Evolutionary conservation across 2,113 vertebrate genomes (phyloP).

Genomic region (Chiloscyllium plagiosum): DNA sequence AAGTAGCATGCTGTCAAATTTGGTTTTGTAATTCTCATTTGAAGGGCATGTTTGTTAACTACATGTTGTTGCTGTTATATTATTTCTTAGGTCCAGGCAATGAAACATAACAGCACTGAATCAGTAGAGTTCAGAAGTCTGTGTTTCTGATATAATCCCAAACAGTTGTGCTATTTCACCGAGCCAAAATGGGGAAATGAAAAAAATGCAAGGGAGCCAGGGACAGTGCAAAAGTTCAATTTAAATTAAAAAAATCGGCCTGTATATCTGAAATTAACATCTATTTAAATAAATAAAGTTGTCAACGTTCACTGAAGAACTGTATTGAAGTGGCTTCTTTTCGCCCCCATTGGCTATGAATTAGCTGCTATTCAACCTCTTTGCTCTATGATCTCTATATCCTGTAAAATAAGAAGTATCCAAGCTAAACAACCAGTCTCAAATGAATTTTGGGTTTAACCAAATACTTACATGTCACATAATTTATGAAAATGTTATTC

Average conservation of each 20-base stretch:
- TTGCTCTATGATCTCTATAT: conserved; percentile 31
- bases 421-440: conserved; percentile 22
- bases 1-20: neutral
- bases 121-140: neutral
- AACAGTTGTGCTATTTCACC: neutral
- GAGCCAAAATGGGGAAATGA: neutral
- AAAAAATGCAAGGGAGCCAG: neutral
- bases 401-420: conserved; percentile 2
- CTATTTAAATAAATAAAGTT: conserved; percentile 33
- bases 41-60: neutral
- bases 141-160: neutral
- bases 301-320: neutral
- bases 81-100: neutral
- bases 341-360: conserved; percentile 4
- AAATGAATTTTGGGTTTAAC: neutral
- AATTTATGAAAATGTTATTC: conserved; percentile 35
- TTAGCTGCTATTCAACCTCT: neutral
- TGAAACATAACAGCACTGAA: neutral
- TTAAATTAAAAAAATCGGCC: neutral
- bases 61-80: neutral
- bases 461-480: neutral
- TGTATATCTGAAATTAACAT: conserved; percentile 29
- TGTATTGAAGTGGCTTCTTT: conserved; percentile 16
- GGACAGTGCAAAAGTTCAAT: conserved; percentile 33
- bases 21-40: neutral